Evolutionary conservation across 2,113 vertebrate species (phyloP).

Genomic region (Scomber scombrus): DNA sequence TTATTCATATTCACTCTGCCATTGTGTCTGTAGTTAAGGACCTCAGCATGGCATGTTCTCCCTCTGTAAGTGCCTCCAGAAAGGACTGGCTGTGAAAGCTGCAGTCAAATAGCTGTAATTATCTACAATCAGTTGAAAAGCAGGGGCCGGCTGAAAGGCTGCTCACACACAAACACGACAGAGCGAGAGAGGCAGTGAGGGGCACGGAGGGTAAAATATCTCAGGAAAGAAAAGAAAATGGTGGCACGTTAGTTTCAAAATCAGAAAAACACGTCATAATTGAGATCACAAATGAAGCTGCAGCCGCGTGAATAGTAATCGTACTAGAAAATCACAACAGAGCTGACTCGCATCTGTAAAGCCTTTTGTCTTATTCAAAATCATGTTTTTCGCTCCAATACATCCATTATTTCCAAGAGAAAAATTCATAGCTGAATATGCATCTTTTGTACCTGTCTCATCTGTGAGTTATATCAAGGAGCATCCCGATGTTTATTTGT

Average conservation of each 20-base stretch:
- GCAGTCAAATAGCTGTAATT: constrained; percentile 86
- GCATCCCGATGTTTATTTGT: too few relatives aligned
- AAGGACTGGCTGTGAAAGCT: constrained; percentile 79
- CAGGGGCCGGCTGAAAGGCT: constrained; percentile 76
- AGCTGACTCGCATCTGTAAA: constrained; percentile 2
- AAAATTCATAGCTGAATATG: background rate
- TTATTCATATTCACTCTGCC: constrained; percentile 53
- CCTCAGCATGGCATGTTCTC: constrained; percentile 75
- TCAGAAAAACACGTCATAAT: constrained; percentile 30
- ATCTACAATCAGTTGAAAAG: constrained; percentile 83
- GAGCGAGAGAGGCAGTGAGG: constrained; percentile 37
- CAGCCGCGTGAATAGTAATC: constrained; percentile 51
- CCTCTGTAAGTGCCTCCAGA: constrained; percentile 78
- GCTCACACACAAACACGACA: constrained; percentile 75
- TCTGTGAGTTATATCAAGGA: background rate
- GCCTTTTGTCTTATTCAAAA: constrained; percentile 7
- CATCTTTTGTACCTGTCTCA: background rate
- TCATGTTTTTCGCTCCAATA: constrained; percentile 7
- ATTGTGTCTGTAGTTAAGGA: constrained; percentile 67
- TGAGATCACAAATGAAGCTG: constrained; percentile 43
- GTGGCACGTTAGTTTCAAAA: constrained; percentile 35
- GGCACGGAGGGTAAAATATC: constrained; percentile 47
- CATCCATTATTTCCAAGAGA: too few relatives aligned
- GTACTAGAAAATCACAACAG: constrained; percentile 11
- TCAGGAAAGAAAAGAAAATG: constrained; percentile 55